Conservation (phyloP, 1,140 invertebrate species). For the Potamilus streckersoni region DNA sequence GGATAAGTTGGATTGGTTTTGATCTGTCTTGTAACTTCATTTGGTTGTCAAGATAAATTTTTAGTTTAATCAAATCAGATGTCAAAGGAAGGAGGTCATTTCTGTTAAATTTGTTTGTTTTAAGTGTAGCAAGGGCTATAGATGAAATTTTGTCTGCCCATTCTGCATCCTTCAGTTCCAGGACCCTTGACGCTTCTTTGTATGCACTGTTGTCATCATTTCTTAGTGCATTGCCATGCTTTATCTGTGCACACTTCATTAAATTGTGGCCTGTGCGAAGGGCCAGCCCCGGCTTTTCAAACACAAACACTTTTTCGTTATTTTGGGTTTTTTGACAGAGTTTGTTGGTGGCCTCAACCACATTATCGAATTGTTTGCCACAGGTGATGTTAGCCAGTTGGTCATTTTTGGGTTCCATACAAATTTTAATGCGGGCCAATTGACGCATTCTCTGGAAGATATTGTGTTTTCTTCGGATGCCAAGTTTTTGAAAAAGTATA, state of each 20-base stretch:
- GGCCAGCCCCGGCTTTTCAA: slow-evolving; percentile 17
- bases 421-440: slow-evolving; percentile 1
- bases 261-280: slow-evolving; percentile 18
- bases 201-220: slow-evolving; percentile 4
- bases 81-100: slow-evolving; percentile 8
- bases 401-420: background rate
- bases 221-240: slow-evolving; percentile 10
- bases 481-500: background rate
- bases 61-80: slow-evolving; percentile 9
- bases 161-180: slow-evolving; percentile 7
- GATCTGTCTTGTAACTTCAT: background rate
- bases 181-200: slow-evolving; percentile 4
- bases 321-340: slow-evolving; percentile 2
- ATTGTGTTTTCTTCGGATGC: background rate
- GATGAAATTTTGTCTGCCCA: slow-evolving; percentile 16
- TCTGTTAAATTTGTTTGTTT: slow-evolving; percentile 27
- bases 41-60: slow-evolving; percentile 7
- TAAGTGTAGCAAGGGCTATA: slow-evolving; percentile 23
- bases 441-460: slow-evolving; percentile 3
- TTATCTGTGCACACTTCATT: slow-evolving; percentile 18
- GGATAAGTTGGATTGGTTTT: background rate
- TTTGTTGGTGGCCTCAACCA: slow-evolving; percentile 1
- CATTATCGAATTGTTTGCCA: slow-evolving; percentile 10
- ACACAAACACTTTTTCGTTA: slow-evolving; percentile 4
- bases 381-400: background rate